Conservation (phyloP, 2,113 vertebrate species). For the Triplophysa siluroides region DNA sequence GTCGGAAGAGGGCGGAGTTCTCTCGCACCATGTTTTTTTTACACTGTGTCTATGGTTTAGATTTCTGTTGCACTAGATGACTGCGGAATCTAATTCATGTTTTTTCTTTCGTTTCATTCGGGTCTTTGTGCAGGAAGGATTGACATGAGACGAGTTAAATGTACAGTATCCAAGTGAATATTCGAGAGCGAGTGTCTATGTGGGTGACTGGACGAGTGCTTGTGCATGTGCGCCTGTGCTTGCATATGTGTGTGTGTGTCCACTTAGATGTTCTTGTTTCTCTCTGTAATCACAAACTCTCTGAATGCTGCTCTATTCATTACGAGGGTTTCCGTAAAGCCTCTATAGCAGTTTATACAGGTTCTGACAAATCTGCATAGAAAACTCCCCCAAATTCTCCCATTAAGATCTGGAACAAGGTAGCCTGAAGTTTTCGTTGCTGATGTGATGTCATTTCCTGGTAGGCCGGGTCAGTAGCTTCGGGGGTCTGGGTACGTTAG, state of each 20-base stretch:
- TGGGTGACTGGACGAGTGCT: slow-evolving; percentile 38
- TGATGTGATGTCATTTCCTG: slow-evolving; percentile 46
- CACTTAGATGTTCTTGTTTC: slow-evolving; percentile 44
- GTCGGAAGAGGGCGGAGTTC: slow-evolving; percentile 88
- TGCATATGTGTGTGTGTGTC: slow-evolving; percentile 44
- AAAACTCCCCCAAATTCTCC: slow-evolving; percentile 23
- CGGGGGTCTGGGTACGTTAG: slow-evolving; percentile 5
- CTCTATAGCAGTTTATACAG: slow-evolving; percentile 17
- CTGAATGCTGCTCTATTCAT: slow-evolving; percentile 55
- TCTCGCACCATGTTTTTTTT: slow-evolving; percentile 95
- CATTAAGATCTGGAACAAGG: slow-evolving; percentile 45
- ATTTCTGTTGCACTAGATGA: slow-evolving; percentile 94
- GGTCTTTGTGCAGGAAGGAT: slow-evolving; percentile 65
- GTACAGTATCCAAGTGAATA: slow-evolving; percentile 48
- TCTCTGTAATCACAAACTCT: slow-evolving; percentile 43
- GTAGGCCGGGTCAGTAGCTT: slow-evolving; percentile 18
- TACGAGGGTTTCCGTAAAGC: slow-evolving; percentile 35
- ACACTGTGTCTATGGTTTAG: slow-evolving; percentile 97
- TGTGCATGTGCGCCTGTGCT: slow-evolving; percentile 51
- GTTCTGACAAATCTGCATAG: slow-evolving; percentile 37
- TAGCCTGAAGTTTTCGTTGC: slow-evolving; percentile 54
- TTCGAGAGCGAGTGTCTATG: slow-evolving; percentile 44
- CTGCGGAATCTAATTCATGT: slow-evolving; percentile 84
- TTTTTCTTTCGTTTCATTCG: slow-evolving; percentile 67
- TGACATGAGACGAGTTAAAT: slow-evolving; percentile 52